Base-by-base conservation (phyloP, 2,888 invertebrate genomes). In the Hybos culiciformis region DNA sequence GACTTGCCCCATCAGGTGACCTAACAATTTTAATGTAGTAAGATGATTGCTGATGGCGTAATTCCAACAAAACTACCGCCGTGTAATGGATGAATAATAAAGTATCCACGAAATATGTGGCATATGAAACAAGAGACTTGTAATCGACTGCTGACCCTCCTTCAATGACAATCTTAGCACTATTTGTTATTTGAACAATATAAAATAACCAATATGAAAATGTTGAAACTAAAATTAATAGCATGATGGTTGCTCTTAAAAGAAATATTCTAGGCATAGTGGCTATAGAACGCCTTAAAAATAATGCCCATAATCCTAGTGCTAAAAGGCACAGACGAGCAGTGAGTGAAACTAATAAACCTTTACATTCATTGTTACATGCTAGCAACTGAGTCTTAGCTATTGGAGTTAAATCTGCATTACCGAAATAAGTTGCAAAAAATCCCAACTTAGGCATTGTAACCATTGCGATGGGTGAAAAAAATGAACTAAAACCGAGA, bases 181-280 rank as follows among this genome's bases (percentile, higher is more conserved):
- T 80, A 63, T 84, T 84, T 1, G 83, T 83, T 42, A 82, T 77
- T 67, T 96, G 88, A 40, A 96, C 93, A 55, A 90, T 81, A 63
- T 96, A 98, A 68, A 98, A 98, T 15, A 98, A 71, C 97, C 98
- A 98, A 69, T 92, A 97, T 5, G 94, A 85, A 67, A 96, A 92
- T 48, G 87, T 85, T 63, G 94, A 85, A 12, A 98, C 80, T 32
- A 92, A 78, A 29, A 93, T 78, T 42, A 96, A 75, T 5, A 88
- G 77, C 46, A 94, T 69, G n/a, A 92, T 83, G 53, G 88, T 79
- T 0, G 92, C 85, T 54, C 93, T 75, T 59, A 91, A 91, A 38
- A 94, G 73, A 66, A 84, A 91, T 62, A 96, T 84, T 48, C 96
- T 73, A 3, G 96, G 96, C 70, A 94, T 75, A 14, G 87, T 86